Evolutionary conservation across 2,113 vertebrate genomes (phyloP).

Genomic region (Silurus asotus): DNA sequence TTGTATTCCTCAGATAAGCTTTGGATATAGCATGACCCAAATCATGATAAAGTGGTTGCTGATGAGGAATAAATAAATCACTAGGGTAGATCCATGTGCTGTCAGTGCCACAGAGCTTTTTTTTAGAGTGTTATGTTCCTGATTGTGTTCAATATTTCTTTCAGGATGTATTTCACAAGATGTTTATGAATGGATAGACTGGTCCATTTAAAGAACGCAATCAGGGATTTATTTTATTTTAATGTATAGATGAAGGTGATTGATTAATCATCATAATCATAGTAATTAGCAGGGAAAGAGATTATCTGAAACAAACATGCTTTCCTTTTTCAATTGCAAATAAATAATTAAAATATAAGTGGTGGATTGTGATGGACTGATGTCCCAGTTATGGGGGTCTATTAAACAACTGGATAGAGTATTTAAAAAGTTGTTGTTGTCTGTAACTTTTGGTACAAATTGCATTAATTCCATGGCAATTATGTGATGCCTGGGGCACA

Average conservation of each 20-base stretch:
- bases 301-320: not conserved
- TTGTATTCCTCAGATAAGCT: not conserved
- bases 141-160: not conserved
- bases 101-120: not conserved
- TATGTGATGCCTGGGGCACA: conserved; percentile 1
- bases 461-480: not conserved
- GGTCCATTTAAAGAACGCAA: not conserved
- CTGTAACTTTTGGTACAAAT: not conserved
- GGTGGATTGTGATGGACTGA: not conserved
- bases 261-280: not conserved
- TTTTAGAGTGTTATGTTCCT: not conserved
- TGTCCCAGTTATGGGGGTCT: not conserved
- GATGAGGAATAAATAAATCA: not conserved
- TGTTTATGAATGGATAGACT: not conserved
- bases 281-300: not conserved
- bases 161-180: not conserved
- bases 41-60: not conserved
- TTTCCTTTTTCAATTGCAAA: not conserved
- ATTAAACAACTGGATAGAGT: not conserved
- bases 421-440: not conserved
- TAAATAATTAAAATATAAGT: not conserved
- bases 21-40: not conserved
- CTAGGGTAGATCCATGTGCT: too few species aligned
- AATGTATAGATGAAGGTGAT: not conserved
- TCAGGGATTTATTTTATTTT: not conserved